phyloP scores from a whole-genome alignment of 2,888 invertebrate species.

The Erebia aethiops region DNA sequence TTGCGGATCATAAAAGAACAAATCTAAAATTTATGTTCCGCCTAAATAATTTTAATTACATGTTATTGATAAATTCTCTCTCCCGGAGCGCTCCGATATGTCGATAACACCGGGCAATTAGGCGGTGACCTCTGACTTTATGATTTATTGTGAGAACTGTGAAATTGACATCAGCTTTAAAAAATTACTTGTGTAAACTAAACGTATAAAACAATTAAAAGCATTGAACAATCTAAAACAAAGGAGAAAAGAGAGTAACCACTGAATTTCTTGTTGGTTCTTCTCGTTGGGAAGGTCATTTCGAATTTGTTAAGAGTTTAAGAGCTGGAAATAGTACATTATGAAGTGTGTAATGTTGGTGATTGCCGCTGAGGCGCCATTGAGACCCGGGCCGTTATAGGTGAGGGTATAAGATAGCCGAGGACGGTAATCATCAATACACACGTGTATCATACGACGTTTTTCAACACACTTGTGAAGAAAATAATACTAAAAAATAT shows the following conservation, averaged over 20 bases:
- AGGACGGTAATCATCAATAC: too few relatives aligned
- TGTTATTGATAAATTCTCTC: constrained; percentile 80
- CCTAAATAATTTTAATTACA: constrained; percentile 82
- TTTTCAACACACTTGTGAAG: too few relatives aligned
- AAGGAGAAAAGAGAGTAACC: background rate
- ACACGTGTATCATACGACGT: too few relatives aligned
- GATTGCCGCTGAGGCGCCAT: too few relatives aligned
- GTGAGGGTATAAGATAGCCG: too few relatives aligned
- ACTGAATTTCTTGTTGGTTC: background rate
- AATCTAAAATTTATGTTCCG: constrained; percentile 46
- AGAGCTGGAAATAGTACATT: too few relatives aligned
- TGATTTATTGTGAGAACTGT: constrained; percentile 79
- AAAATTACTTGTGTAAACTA: constrained; percentile 18
- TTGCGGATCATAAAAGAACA: constrained; percentile 30
- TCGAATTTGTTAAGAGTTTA: too few relatives aligned
- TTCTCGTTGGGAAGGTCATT: too few relatives aligned
- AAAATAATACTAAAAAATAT: too few relatives aligned
- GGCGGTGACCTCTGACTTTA: constrained; percentile 76
- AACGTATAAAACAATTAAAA: background rate
- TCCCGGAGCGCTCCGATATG: constrained; percentile 72
- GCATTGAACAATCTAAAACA: background rate
- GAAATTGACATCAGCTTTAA: constrained; percentile 56
- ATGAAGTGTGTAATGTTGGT: too few relatives aligned
- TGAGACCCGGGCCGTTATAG: too few relatives aligned
- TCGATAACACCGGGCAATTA: constrained; percentile 78